A percentile compares a stretch with the other conserved stretches of the same genome.
phyloP scores from a whole-genome alignment of 1,140 invertebrate genomes.

The Neodiprion virginianus region DNA sequence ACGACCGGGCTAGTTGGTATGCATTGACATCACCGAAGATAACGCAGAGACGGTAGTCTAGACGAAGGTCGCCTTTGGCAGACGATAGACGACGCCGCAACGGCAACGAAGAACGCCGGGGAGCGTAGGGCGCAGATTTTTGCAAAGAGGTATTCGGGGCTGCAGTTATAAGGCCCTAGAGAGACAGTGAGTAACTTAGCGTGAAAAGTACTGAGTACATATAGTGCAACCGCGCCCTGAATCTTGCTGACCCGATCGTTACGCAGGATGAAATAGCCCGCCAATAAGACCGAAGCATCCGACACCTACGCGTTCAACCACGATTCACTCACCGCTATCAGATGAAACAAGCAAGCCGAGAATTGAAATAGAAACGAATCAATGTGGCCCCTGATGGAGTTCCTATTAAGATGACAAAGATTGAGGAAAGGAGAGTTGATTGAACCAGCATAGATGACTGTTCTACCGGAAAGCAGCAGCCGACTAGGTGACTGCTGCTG shows the following conservation, averaged over 20 bases:
- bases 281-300: background rate
- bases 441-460: too few species aligned
- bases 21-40: background rate
- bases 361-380: background rate
- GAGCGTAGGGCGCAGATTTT: background rate
- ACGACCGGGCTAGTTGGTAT: background rate
- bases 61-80: background rate
- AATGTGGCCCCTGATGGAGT: background rate
- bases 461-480: too few species aligned
- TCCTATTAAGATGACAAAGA: background rate
- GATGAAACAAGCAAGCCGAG: background rate
- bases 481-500: too few species aligned
- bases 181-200: background rate
- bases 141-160: background rate
- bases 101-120: background rate
- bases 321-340: constrained; percentile 3
- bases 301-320: background rate
- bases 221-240: background rate
- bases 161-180: background rate
- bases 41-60: background rate
- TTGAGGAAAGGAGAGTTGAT: too few species aligned
- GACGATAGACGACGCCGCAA: background rate
- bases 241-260: background rate
- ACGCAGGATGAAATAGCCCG: background rate
- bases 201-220: background rate